Conservation (phyloP, 2,113 vertebrate species). For the Oophaga pumilio region DNA sequence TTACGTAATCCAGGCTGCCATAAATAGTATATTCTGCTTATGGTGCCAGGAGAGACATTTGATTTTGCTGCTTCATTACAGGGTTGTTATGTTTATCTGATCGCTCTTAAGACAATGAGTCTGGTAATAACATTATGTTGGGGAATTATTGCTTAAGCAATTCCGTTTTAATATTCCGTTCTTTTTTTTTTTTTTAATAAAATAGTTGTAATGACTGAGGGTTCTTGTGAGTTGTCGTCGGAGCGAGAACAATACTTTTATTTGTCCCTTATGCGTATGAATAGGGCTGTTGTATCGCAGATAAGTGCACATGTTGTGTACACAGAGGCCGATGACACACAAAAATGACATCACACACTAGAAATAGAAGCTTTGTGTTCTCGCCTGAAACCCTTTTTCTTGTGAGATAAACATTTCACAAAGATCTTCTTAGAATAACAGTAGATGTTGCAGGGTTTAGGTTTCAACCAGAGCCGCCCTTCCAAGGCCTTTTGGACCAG, state of each 20-base stretch:
- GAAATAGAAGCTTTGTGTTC: background rate
- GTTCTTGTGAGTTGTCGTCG: too few relatives aligned
- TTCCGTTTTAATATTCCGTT: background rate
- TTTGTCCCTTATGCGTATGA: background rate
- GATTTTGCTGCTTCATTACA: too few relatives aligned
- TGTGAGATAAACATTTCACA: slow-evolving; percentile 1
- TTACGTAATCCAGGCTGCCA: too few relatives aligned
- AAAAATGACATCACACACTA: background rate
- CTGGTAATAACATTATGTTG: too few relatives aligned
- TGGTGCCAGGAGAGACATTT: too few relatives aligned
- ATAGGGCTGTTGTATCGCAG: background rate
- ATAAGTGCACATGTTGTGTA: background rate
- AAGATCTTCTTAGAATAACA: background rate
- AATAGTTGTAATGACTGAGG: background rate
- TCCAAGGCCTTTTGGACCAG: background rate
- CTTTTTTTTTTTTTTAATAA: background rate
- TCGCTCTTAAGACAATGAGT: too few relatives aligned
- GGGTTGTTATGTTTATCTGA: too few relatives aligned
- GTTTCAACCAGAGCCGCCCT: background rate
- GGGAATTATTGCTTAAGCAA: background rate
- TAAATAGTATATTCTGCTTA: too few relatives aligned
- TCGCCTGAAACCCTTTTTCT: background rate
- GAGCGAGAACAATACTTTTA: background rate
- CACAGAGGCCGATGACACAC: background rate
- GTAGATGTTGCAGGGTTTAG: background rate